Evolutionary conservation across 1,140 invertebrate species (phyloP), one percentile per base, ranked within the genome.

Genomic region (Chelonus insularis): DNA sequence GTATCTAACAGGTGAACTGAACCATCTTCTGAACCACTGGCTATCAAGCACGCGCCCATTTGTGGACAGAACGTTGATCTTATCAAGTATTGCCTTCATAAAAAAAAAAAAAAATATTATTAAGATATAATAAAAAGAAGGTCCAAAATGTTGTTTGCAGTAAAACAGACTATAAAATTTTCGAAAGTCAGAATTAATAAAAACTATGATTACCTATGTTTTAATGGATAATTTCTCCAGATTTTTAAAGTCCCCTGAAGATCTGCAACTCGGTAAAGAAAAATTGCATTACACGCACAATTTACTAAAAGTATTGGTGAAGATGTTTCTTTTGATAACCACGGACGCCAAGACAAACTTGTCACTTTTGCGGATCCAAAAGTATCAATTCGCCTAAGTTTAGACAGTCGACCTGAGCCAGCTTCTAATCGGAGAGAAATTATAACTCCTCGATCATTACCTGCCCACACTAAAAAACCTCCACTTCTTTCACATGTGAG

Each of bases 1-100:
- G 93, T 87, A 77, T 95, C 91, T 60, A 94, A 84, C 73, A 96
- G 90, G 82, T 94, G 92, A 41, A 96, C 87, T 70, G 88, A 89
- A 61, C 91, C 89, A 82, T 95, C 93, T 80, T 95, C 93, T 78
- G 91, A 91, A 43, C 92, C 93, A 61, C 88, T 89, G 16, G 94
- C 92, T 86, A 82, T 74, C 72, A 82, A 73, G 70, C 73, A 77
- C 58, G 74, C 72, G 21, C 75, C 73, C 73, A 80, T 80, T 78
- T 79, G 77, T 6, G 93, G 92, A 75, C 93, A 95, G 82, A 95
- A 95, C 8, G 90, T 88, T 41, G 91, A 93, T 50, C 85, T 84
- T 8, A 94, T 85, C 36, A 83, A 74, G 68, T 86, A 79, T 62
- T 80, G 79, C 9, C 78, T 58, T 50, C 21, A 54, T 16, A 36